Evolutionary conservation across 1,140 invertebrate genomes (phyloP).

Genomic region (Asbolus verrucosus): DNA sequence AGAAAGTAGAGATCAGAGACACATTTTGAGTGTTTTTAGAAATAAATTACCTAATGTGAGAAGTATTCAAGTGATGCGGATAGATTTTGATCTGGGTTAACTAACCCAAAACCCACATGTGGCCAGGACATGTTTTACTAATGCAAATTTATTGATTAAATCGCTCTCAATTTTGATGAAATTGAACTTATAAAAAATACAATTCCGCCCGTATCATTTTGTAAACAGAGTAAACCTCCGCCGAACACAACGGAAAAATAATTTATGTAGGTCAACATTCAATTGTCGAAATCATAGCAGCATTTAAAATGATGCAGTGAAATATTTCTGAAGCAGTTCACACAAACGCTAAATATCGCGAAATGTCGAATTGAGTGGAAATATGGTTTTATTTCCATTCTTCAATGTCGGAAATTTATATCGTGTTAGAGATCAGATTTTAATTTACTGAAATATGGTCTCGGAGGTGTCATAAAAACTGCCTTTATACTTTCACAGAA

Average conservation of each 20-base stretch:
- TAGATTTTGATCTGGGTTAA: too few species aligned
- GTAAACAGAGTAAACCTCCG: background rate
- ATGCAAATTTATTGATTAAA: background rate
- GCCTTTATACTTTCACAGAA: conserved; percentile 17
- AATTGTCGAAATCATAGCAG: background rate
- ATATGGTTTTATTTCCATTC: conserved; percentile 8
- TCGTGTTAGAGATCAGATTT: conserved; percentile 8
- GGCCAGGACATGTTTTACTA: background rate
- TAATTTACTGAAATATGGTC: background rate
- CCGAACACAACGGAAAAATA: conserved; percentile 11
- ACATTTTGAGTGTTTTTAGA: too few species aligned
- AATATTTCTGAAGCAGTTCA: background rate
- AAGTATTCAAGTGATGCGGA: too few species aligned
- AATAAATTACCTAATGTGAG: too few species aligned
- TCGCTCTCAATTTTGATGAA: conserved; percentile 11
- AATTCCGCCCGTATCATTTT: background rate
- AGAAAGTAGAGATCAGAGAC: too few species aligned
- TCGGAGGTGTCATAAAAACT: conserved; percentile 15
- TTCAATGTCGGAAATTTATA: conserved; percentile 3
- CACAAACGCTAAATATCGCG: background rate
- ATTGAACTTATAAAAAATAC: conserved; percentile 8
- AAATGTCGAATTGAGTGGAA: background rate
- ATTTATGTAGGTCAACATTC: background rate
- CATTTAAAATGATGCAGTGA: background rate
- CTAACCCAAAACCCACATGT: too few species aligned